Evolutionary conservation across 1,140 invertebrate species (phyloP), one percentile per base, ranked within the genome.

Genomic region (Cepaea nemoralis): DNA sequence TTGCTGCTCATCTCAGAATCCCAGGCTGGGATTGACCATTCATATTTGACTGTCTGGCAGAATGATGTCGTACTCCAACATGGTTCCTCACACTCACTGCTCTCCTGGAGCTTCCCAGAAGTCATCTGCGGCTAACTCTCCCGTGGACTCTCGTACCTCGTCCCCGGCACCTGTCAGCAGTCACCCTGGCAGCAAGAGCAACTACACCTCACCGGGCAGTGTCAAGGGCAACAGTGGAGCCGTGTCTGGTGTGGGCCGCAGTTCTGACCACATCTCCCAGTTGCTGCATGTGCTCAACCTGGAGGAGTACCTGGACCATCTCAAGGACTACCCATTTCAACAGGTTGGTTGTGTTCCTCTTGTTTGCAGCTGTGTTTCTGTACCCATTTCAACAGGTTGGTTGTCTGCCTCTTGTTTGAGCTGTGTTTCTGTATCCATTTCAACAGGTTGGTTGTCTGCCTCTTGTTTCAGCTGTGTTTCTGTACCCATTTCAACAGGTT

Each of bases 251-350:
- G 31, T 31, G 1, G 16, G 59, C 27, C 69, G 40, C 24, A 71
- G n/a, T 22, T 24, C n/a, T 39, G 40, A 45, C 14, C 69, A 71
- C 12, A 45, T 40, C 10, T 39, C 37, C 42, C 82, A 83, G 69
- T 75, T 82, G 14, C 80, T 87, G 27, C 80, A 81, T 40, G 77
- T 85, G 40, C 84, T 88, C 3, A 73, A 79, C n/a, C 67, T 87
- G 39, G 77, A 84, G 39, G 85, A 88, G 35, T 87, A 87, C 39
- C 82, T 55, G 40, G 77, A 85, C 19, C 71, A 77, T 48, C 82
- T 87, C 19, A 81, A 59, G 39, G 80, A 82, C 55, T 87, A 81
- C 59, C 82, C 83, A 39, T 27, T 88, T 27, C 83, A 87, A 66
- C 78, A 89, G 86, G 83, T 82, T 48, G 16, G 70, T 76, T 45